phyloP scores from a whole-genome alignment of 2,888 invertebrate species.

The Pardosa pseudoannulata region DNA sequence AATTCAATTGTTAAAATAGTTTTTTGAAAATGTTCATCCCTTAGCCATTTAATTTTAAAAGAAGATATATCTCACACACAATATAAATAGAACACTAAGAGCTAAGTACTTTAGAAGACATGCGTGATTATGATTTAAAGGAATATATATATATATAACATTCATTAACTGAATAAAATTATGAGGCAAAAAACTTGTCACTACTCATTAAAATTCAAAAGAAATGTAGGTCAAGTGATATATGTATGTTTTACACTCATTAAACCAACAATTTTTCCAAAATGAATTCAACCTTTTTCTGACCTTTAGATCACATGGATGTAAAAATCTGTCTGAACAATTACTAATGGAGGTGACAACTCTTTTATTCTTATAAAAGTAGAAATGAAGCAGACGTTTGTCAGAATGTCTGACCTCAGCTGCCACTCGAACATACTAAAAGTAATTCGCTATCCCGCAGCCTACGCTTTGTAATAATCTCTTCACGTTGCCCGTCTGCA shows the following conservation, averaged over 20 bases:
- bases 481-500: conserved; percentile 20
- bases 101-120: no score
- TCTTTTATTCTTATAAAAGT: neutral
- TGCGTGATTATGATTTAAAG: no score
- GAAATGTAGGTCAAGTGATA: neutral
- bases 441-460: neutral
- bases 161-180: no score
- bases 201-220: no score
- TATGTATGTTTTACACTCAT: neutral
- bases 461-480: conserved; percentile 18
- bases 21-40: no score
- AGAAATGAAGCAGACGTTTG: neutral
- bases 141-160: no score
- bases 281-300: neutral
- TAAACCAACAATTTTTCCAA: neutral
- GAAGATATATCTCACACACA: no score
- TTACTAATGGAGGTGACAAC: neutral
- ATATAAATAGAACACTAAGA: no score
- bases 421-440: conserved; percentile 24
- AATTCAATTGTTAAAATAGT: no score
- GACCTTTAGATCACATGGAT: neutral
- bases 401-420: conserved; percentile 27
- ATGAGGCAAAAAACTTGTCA: no score
- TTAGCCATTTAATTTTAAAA: no score
- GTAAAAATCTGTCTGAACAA: neutral